Evolutionary conservation across 2,113 vertebrate species (phyloP), one percentile per base, ranked within the genome.

Genomic region (Hipposideros armiger): DNA sequence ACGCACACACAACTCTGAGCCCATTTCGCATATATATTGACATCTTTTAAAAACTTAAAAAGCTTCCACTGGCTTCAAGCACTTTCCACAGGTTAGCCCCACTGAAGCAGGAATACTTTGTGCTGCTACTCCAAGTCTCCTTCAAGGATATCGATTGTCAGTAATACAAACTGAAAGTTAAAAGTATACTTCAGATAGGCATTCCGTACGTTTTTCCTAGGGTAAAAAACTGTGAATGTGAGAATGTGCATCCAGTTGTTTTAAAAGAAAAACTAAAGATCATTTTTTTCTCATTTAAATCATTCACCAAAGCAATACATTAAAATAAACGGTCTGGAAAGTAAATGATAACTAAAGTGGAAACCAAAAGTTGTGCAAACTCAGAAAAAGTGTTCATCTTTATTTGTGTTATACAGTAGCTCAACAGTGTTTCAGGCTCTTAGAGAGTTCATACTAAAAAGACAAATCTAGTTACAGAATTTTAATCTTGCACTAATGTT

Each of bases 401-500:
- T 83, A 93, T 93, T 30, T 85, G 30, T 82, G 36, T 78, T 92
- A 80, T 77, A 92, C 19, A 76, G 91, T 45, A 78, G 2, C 1
- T 58, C 78, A 84, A 19, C 40, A 58, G 50, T 62, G 92, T 94
- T 74, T 87, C n/a, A 76, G 62, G 19, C 62, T n/a, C 89, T 66
- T 69, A 80, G 30, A 80, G 87, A 40, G 58, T 96, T 96, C 89
- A 30, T 86, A 95, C 80, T 73, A 76, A 76, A 89, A 78, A 58
- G 87, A 9, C 7, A 88, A 94, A 52, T 30, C 22, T 85, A 47
- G 11, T 78, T 93, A 64, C 52, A 52, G 40, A 92, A 58, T 81
- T 88, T 90, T 95, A 95, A 91, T 77, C 60, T 96, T 97, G 74
- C 47, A 87, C 74, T 94, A 96, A 88, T 95, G 32, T 62, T 94